Evolutionary conservation across 23 tunicate genomes (phyloP).

Genomic region (Oikopleura albicans): DNA sequence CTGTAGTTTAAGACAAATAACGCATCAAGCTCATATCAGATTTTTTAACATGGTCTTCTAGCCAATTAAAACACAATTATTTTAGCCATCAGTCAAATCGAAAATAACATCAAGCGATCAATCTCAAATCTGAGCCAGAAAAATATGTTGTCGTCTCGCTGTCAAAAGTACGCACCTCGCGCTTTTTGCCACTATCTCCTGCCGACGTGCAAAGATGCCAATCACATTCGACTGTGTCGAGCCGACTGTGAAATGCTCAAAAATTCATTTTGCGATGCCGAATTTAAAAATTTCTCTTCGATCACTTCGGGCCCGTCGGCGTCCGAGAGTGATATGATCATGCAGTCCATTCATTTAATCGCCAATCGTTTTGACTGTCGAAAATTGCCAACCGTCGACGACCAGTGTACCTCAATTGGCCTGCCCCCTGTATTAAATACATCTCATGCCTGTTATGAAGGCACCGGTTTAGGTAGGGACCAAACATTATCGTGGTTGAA

Average conservation of each 20-base stretch:
- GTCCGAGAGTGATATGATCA: not conserved
- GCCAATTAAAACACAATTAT: too few relatives aligned
- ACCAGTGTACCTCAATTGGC: not conserved
- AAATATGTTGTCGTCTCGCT: not conserved
- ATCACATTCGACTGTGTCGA: not conserved
- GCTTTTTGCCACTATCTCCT: slow-evolving; percentile 11
- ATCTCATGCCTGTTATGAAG: not conserved
- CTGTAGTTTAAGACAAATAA: too few relatives aligned
- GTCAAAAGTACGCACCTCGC: not conserved
- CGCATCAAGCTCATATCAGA: too few relatives aligned
- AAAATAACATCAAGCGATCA: not conserved
- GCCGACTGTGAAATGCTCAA: slow-evolving; percentile 6
- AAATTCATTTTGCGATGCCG: not conserved
- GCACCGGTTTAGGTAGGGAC: not conserved
- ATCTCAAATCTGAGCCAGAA: not conserved
- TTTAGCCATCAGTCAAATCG: not conserved
- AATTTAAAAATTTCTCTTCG: not conserved
- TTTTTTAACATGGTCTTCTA: too few relatives aligned
- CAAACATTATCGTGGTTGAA: too few relatives aligned
- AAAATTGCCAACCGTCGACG: not conserved
- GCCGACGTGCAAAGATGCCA: not conserved
- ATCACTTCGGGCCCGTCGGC: not conserved
- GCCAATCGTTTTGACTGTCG: not conserved
- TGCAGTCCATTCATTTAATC: not conserved
- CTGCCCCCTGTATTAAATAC: not conserved